A percentile compares a stretch with the other conserved stretches of the same genome.
Conservation (phyloP, 2,888 invertebrate species). For the Pseudococcus jackbeardsleyi region DNA sequence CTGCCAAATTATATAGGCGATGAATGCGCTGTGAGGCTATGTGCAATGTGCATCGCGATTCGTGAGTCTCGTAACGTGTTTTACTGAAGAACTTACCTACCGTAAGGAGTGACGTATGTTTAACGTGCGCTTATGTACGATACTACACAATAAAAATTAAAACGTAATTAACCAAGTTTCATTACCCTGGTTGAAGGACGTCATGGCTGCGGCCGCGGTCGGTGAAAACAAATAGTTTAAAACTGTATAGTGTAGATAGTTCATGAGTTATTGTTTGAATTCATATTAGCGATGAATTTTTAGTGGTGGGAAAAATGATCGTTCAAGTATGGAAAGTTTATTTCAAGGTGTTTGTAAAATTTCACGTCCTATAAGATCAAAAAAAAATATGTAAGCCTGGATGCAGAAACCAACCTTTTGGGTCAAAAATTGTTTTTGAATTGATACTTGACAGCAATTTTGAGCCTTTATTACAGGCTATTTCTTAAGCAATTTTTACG, state of each 20-base stretch:
- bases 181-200: constrained; percentile 49
- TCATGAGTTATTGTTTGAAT: neutral
- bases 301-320: neutral
- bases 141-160: constrained; percentile 40
- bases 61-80: neutral
- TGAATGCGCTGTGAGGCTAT: neutral
- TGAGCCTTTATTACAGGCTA: no score
- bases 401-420: no score
- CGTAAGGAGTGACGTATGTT: constrained; percentile 46
- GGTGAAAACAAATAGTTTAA: constrained; percentile 47
- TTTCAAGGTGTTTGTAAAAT: constrained; percentile 4
- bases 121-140: constrained; percentile 6
- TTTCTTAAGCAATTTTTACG: no score
- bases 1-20: constrained; percentile 33
- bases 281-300: constrained; percentile 1
- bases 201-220: neutral
- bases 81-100: constrained; percentile 18
- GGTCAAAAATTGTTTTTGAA: no score
- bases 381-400: neutral
- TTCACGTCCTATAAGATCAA: neutral
- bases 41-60: neutral
- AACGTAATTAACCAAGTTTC: constrained; percentile 54
- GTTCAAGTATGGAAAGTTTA: neutral
- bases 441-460: no score
- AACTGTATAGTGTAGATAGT: neutral